These are phyloP conservation scores for Ataeniobius toweri DNA, from an alignment of 2,797 vertebrate genomes.

Conservation along the genomic window DNA sequence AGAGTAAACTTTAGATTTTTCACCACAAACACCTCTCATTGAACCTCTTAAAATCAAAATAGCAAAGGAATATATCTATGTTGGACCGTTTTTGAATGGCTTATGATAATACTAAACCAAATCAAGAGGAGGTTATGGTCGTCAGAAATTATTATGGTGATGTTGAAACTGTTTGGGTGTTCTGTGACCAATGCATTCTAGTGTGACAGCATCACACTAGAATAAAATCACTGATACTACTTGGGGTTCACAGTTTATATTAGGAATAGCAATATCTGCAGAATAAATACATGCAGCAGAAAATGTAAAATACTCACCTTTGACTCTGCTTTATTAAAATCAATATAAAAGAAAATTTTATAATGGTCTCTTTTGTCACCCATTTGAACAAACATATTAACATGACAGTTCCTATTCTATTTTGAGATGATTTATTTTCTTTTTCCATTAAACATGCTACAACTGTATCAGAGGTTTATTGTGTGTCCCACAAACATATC, in stretches of 20 bases:
- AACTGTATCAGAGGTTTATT: neutral
- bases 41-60: neutral
- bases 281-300: neutral
- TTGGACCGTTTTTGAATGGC: neutral
- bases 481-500: constrained; percentile 1
- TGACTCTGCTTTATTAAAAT: neutral
- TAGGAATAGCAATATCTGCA: neutral
- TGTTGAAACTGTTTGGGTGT: neutral
- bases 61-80: neutral
- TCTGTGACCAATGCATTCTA: constrained; percentile 6
- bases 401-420: neutral
- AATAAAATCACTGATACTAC: constrained; percentile 14
- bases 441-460: neutral
- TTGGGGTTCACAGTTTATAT: neutral
- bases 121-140: neutral
- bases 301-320: neutral
- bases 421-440: neutral
- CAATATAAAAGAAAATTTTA: neutral
- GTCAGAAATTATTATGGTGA: neutral
- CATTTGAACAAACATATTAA: neutral
- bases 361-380: neutral
- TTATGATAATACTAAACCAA: neutral
- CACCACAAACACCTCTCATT: neutral
- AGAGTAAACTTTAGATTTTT: neutral
- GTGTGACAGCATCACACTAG: neutral